Evolutionary conservation across 2,797 vertebrate genomes (phyloP), one percentile per base, ranked within the genome.

Genomic region (Semotilus atromaculatus): DNA sequence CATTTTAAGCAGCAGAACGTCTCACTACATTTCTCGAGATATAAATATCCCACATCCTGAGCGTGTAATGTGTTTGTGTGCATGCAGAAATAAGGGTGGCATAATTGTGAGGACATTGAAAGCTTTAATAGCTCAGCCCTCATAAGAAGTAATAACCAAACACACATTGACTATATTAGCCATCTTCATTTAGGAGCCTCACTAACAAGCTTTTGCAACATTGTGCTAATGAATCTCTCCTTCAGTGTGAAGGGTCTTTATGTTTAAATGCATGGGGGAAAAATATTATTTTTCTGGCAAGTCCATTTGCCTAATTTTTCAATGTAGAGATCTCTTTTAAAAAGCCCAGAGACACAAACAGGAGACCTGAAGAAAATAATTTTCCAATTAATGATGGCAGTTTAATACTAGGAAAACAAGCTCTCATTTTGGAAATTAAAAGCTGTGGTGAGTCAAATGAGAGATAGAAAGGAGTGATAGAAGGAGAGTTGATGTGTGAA

Each of bases 401-500:
- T 64, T 84, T 38, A 64, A 72, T 72, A 64, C 53, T 71, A 62
- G 53, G 16, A 84, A 84, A 79, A 84, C 31, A 70, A 43, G 29
- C 83, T 72, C 66, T 71, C 75, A 48, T 72, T 45, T 60, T 64
- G 53, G 53, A 67, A 84, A 79, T 84, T 84, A 72, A 84, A 79
- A 79, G 53, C 66, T 48, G 83, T 5, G 31, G 68, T 73, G 48
- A 88, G 34, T 38, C 43, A 83, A 76, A 85, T 58, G 58, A 70
- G 77, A 83, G 67, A 79, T 6, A 83, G 58, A 29, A 64, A 60
- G 48, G 36, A 81, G 60, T n/a, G 48, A 86, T 40, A 53, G 86
- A 79, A 66, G 64, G 55, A 72, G 73, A 71, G 79, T 40, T 89
- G 88, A 90, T 89, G 89, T 89, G 89, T 88, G 89, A 89, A 87